These are phyloP conservation scores for Drosophila cracens DNA, from an alignment of 2,888 invertebrate genomes.

Conservation along the genomic window DNA sequence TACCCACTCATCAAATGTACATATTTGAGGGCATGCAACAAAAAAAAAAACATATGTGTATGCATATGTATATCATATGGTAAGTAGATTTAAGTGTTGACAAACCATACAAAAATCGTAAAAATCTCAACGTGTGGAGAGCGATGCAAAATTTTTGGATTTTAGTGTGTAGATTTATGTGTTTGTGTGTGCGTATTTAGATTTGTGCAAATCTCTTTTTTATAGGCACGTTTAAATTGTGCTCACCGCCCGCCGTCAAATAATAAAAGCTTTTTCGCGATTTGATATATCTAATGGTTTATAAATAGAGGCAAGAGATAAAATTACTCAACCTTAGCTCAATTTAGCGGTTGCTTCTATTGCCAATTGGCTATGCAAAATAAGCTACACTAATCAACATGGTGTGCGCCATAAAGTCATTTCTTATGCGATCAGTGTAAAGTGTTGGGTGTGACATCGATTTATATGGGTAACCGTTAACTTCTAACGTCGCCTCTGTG, in stretches of 20 bases:
- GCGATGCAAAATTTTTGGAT: slow-evolving; percentile 36
- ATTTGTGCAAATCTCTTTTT: slow-evolving; percentile 76
- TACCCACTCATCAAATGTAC: not conserved
- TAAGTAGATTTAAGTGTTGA: slow-evolving; percentile 49
- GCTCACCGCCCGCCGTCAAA: slow-evolving; percentile 27
- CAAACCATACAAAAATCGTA: slow-evolving; percentile 25
- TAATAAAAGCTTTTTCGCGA: slow-evolving; percentile 43
- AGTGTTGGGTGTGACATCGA: slow-evolving; percentile 1
- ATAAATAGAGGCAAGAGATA: slow-evolving; percentile 47
- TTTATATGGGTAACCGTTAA: slow-evolving; percentile 15
- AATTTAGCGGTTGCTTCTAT: slow-evolving; percentile 51
- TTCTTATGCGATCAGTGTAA: not conserved
- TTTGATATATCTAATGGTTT: slow-evolving; percentile 41
- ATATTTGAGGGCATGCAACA: slow-evolving; percentile 16
- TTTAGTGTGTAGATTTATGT: not conserved
- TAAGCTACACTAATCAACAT: slow-evolving; percentile 29
- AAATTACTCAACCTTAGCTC: slow-evolving; percentile 48
- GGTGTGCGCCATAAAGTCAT: slow-evolving; percentile 16
- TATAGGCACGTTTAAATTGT: slow-evolving; percentile 66
- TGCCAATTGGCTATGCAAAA: slow-evolving; percentile 56
- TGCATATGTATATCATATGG: slow-evolving; percentile 23
- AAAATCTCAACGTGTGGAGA: slow-evolving; percentile 51
- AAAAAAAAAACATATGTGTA: not conserved
- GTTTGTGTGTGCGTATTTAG: slow-evolving; percentile 45
- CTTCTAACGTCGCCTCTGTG: slow-evolving; percentile 22